These are phyloP conservation scores for Drosophila heteroneura DNA, from an alignment of 2,888 invertebrate species.

Conservation along the genomic window DNA sequence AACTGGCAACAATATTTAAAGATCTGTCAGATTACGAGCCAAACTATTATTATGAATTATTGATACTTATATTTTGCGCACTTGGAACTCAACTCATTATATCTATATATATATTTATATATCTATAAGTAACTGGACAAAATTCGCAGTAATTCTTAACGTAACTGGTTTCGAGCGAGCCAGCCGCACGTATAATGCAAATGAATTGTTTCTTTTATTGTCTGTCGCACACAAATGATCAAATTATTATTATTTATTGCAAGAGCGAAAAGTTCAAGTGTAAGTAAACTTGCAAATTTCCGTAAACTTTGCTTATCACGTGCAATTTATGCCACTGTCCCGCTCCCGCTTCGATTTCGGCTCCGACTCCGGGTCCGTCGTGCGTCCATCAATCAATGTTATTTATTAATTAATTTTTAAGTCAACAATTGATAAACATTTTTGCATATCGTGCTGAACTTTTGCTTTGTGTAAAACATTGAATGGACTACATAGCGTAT, in stretches of 20 bases:
- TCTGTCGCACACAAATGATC: constrained; percentile 38
- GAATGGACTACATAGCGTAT: constrained; percentile 36
- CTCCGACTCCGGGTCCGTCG: constrained; percentile 2
- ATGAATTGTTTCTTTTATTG: constrained; percentile 23
- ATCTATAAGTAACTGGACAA: background rate
- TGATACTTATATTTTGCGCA: background rate
- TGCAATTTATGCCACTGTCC: constrained; percentile 42
- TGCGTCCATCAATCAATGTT: constrained; percentile 67
- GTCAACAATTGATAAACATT: constrained; percentile 45
- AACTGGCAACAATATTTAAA: background rate
- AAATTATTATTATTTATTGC: constrained; percentile 44
- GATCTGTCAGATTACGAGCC: background rate
- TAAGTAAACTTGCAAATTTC: constrained; percentile 16
- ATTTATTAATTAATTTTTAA: constrained; percentile 62
- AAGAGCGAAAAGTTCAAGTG: constrained; percentile 19
- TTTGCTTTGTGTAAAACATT: background rate
- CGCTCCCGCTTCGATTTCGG: background rate
- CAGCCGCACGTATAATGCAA: constrained; percentile 29
- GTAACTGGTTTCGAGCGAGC: constrained; percentile 40
- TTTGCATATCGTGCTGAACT: constrained; percentile 22
- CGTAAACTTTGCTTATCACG: constrained; percentile 53
- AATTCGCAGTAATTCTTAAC: constrained; percentile 3
- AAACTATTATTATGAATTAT: background rate
- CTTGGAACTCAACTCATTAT: background rate
- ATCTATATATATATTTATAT: background rate